Evolutionary conservation across 2,888 invertebrate species (phyloP), one percentile per base, ranked within the genome.

Genomic region (Dicyrtoma fusca): DNA sequence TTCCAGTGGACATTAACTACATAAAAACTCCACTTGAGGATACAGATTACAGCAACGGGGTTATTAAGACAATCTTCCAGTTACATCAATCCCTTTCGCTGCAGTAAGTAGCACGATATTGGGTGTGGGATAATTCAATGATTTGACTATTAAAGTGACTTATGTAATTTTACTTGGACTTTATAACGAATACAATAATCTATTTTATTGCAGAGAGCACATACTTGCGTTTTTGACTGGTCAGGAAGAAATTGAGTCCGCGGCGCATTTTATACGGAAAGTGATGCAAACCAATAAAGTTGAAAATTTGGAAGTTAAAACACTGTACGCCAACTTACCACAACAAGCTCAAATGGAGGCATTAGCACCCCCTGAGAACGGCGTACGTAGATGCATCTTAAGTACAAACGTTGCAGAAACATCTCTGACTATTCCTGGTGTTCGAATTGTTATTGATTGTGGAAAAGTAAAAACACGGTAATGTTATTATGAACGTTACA

Each of bases 221-320:
- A 92, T 97, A 79, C 86, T 97, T 69, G 92, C 96, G 49, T 97
- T 97, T 85, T 85, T 97, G 72, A 97, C 97, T 62, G 97, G 97
- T 0, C 96, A 97, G 85, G 97, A 97, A 84, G 97, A 97, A 87
- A 97, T 97, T 77, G 96, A 97, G 85, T 82, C 84, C 1, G 82
- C 83, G 25, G 84, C 84, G 0, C 81, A 81, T 68, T 81, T 82
- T n/a, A 82, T 84, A 2, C 75, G 80, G 26, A 82, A 84, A 70
- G 78, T 82, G 14, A 64, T 59, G 13, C 77, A 89, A 89, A 75
- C 87, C 76, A 88, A 89, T 0, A 90, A 89, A 84, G 91, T 88
- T 83, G 90, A 92, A 0, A 87, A 87, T 17, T 85, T 96, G 63
- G 87, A 88, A 80, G 91, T 94, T 11, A 92, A 89, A 82, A 85